Conservation (phyloP, 2,797 vertebrate genomes). For the Pseudotriccus pelzelni region DNA sequence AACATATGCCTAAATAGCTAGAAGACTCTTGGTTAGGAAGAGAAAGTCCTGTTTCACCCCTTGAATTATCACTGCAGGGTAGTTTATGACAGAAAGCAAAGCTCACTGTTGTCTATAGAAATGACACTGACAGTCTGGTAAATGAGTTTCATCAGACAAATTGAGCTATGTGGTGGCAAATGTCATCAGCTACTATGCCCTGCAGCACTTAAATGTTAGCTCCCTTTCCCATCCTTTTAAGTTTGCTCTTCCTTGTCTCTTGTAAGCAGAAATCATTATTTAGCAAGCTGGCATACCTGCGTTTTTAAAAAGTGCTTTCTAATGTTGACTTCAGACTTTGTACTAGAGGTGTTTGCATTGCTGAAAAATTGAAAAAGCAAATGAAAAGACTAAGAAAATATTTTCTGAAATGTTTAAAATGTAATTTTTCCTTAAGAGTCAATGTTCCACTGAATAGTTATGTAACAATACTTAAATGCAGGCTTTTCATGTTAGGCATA, state of each 20-base stretch:
- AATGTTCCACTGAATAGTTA: background rate
- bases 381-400: background rate
- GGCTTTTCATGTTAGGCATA: background rate
- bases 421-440: background rate
- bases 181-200: background rate
- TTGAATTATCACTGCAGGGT: background rate
- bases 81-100: background rate
- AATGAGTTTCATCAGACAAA: background rate
- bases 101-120: background rate
- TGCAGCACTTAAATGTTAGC: background rate
- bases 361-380: slow-evolving; percentile 6
- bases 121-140: background rate
- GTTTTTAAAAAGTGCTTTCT: background rate
- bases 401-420: background rate
- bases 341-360: background rate
- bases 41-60: background rate
- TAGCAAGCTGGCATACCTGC: background rate
- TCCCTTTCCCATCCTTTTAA: background rate
- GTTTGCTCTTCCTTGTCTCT: background rate
- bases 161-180: background rate
- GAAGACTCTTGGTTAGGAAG: background rate
- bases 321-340: background rate
- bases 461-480: background rate
- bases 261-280: background rate
- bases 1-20: background rate